A percentile compares a stretch with the other conserved stretches of the same genome.
phyloP scores from a whole-genome alignment of 2,888 invertebrate genomes.

The Acrobasis repandana region DNA sequence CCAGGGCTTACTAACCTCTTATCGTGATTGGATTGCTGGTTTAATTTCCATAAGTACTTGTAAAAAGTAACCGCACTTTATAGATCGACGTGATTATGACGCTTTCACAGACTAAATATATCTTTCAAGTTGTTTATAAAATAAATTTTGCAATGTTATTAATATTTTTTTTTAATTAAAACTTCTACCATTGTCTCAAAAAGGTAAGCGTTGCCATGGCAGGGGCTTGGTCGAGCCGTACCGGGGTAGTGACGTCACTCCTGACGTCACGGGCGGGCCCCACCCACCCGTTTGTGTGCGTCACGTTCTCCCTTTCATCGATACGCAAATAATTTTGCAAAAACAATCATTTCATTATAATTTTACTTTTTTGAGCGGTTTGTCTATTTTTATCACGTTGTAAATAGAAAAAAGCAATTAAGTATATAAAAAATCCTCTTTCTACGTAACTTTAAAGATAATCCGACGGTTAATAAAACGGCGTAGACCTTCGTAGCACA shows the following conservation, averaged over 20 bases:
- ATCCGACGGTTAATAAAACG: too few relatives aligned
- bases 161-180: too few relatives aligned
- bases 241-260: conserved; percentile 69
- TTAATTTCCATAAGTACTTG: conserved; percentile 25
- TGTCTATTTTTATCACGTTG: conserved; percentile 15
- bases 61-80: conserved; percentile 16
- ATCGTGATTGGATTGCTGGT: conserved; percentile 50
- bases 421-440: too few relatives aligned
- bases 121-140: not conserved
- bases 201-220: conserved; percentile 39
- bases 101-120: conserved; percentile 4
- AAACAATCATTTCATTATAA: conserved; percentile 44
- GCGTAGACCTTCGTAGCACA: too few relatives aligned
- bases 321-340: conserved; percentile 63
- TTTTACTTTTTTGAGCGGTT: conserved; percentile 30
- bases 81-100: conserved; percentile 19
- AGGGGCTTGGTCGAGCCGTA: conserved; percentile 41
- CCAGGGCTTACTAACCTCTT: conserved; percentile 46
- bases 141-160: too few relatives aligned
- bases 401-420: too few relatives aligned
- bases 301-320: conserved; percentile 45
- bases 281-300: conserved; percentile 35
- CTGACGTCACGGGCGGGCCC: conserved; percentile 51
- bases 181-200: too few relatives aligned
- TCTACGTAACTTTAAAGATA: too few relatives aligned